Base-by-base conservation (phyloP, 2,888 invertebrate genomes). In the Dynastes maya region DNA sequence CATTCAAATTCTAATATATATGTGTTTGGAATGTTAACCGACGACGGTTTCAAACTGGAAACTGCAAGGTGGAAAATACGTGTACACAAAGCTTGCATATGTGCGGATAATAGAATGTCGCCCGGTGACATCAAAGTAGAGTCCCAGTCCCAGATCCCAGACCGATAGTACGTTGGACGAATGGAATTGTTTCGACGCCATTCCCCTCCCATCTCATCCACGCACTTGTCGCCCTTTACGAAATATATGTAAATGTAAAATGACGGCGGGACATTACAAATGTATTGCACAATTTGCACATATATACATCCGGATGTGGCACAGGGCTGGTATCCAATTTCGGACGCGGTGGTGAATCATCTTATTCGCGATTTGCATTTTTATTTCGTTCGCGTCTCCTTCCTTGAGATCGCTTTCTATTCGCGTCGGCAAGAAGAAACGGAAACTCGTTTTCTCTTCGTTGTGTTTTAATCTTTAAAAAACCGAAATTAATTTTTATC, bases 181-280 rank as follows among this genome's bases (percentile, higher is more conserved):
- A 58, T 58, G 9, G 22, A 58, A 58, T 58, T 58, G 55, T 22
- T 22, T 45, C 32, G 32, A 53, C 16, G 16, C 53, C 53, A 53
- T 16, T n/a, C 2, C n/a, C 53, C 53, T 5, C 16, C 6, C 53
- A 4, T n/a, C 11, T 4, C 2, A 53, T 53, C 55, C 27, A 58
- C 45, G 45, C 45, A 45, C 55, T 58, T 58, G 55, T 58, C 55
- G 16, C 22, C 22, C 22, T 58, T 58, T 58, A 55, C 55, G 55
- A 58, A 58, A 58, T 55, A 58, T 58, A 58, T 58, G 22, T 58
- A 58, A 58, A 58, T 58, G 55, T 55, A 58, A 58, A 58, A 58
- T 27, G 27, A 58, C 22, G 55, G 6, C 0, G 55, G 6, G 55
- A 16, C 6, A 55, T 58, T 58, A 58, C n/a, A 58, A 58, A 58